These are phyloP conservation scores for Echinometra lucunter DNA, from an alignment of 53 echinoderm and acorn worm genomes.

Conservation along the genomic window DNA sequence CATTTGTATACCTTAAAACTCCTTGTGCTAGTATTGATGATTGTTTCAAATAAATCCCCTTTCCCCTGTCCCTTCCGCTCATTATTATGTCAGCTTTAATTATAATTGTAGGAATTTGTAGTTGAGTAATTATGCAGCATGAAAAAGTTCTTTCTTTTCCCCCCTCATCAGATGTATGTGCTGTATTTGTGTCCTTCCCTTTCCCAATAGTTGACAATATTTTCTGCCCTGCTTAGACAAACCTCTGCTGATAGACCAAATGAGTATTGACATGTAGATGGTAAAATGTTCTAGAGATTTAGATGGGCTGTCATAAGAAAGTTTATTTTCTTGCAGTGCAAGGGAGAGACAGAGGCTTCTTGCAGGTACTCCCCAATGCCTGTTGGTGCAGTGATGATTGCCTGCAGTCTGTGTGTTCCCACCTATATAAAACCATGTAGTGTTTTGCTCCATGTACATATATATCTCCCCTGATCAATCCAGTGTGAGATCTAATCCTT, in stretches of 20 bases:
- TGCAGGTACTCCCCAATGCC: conserved; percentile 25
- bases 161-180: no score
- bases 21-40: not conserved
- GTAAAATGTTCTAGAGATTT: not conserved
- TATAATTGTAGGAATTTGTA: not conserved
- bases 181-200: no score
- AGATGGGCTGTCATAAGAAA: not conserved
- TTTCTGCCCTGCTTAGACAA: not conserved
- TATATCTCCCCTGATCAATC: not conserved
- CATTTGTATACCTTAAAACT: no score
- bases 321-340: conserved; percentile 34
- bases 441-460: not conserved
- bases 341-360: conserved; percentile 20
- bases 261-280: not conserved
- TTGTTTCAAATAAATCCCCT: not conserved
- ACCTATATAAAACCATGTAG: not conserved
- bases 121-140: not conserved
- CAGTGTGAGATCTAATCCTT: not conserved
- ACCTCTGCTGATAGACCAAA: not conserved
- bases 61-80: not conserved
- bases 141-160: no score
- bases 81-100: not conserved
- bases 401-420: conserved; percentile 15
- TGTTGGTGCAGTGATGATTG: conserved; percentile 24
- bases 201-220: no score